Evolutionary conservation across 1,140 invertebrate genomes (phyloP), one percentile per base, ranked within the genome.

Genomic region (Mycetomoellerius zeteki): DNA sequence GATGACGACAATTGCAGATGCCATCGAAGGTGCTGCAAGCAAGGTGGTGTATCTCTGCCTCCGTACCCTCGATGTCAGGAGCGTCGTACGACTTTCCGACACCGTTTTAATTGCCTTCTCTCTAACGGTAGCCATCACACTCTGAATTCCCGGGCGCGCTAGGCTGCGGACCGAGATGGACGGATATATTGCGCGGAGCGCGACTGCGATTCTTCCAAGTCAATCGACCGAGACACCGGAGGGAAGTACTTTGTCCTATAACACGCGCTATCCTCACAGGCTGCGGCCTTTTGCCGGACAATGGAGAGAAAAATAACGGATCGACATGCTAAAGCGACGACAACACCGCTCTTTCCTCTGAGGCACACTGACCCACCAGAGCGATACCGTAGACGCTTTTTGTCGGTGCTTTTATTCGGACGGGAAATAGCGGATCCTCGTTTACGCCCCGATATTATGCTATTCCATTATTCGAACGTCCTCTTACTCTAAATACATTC

Each of bases 91-190:
- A 94, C 90, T 94, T 86, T 93, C 94, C 94, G 92, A 95, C 94
- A 95, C 95, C 94, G 94, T 95, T 95, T 95, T 95, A 95, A 95
- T 95, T 95, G 94, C 92, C 86, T 85, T 87, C 88, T 84, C 90
- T 90, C 92, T 95, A 95, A 95, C 94, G 94, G 94, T 94, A 93
- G 88, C 88, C 76, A 88, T 90, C 82, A 77, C 50, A 77, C 71
- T 78, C 86, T 67, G 77, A 82, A 91, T 86, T 72, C 81, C 43
- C 24, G 65, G 43, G 54, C 54, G 80, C 71, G 54, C 76, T 72
- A 16, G 54, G 12, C 64, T n/a, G 52, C 33, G 33, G 64, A 43
- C 47, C 33, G 10, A 72, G 67, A 72, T 67, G 75, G 56, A 86
- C 62, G 50, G 27, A n/a, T 80, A 24, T 24, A 21, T 50, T 24